Conservation (phyloP, 2,113 vertebrate species). For the Micronycteris hirsuta region DNA sequence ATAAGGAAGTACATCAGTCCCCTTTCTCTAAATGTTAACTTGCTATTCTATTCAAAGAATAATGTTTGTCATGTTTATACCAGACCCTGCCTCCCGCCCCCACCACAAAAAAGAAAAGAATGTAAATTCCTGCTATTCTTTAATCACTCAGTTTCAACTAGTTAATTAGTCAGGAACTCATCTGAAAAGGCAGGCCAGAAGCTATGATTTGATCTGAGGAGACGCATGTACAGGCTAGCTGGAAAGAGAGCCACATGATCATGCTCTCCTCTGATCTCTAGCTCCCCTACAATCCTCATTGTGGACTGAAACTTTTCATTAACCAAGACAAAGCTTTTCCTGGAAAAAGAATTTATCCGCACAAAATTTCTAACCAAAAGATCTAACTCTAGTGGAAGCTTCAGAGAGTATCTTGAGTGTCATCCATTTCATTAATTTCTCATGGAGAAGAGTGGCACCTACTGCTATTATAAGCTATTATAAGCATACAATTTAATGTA, state of each 20-base stretch:
- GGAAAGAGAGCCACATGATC: neutral
- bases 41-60: neutral
- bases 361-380: neutral
- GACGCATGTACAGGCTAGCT: neutral
- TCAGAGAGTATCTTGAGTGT: neutral
- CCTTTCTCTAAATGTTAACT: neutral
- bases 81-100: no score
- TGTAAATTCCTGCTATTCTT: neutral
- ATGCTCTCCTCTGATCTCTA: neutral
- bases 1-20: neutral
- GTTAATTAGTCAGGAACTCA: neutral
- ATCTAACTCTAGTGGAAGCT: neutral
- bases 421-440: slow-evolving; percentile 32
- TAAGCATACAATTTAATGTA: neutral
- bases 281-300: neutral
- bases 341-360: neutral
- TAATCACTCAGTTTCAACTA: slow-evolving; percentile 2
- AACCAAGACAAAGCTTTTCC: neutral
- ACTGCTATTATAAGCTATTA: slow-evolving; percentile 22
- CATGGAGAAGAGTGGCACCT: neutral
- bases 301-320: neutral
- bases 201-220: neutral
- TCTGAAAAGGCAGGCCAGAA: neutral
- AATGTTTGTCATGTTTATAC: neutral
- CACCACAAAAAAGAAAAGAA: no score